Base-by-base conservation (phyloP, 2,888 invertebrate genomes). In the Geophilus truncorum region DNA sequence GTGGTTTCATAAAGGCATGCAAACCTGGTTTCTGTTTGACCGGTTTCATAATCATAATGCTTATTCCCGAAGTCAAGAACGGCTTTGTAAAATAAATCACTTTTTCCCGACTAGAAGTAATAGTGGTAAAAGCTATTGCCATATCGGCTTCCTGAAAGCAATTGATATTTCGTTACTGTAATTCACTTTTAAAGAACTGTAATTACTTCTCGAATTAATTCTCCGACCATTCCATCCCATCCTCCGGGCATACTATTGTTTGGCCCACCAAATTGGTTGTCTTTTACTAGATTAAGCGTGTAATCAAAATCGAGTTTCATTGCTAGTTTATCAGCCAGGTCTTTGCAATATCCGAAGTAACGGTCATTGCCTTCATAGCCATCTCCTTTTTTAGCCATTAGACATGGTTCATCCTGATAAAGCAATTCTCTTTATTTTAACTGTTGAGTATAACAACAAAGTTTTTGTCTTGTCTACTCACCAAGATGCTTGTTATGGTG, bases 61-160 rank as follows among this genome's bases (percentile, higher is more conserved):
- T 96, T 86, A 96, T 96, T 81, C 97, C 97, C 82, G 98, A 91
- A 21, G 96, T 94, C 93, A 98, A 95, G 89, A 97, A 98, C 5
- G 98, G 97, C 88, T 98, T 98, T 85, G 94, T 97, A 88, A 98
- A 98, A 88, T 98, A 98, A 84, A 99, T 95, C 83, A 96, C 95
- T 83, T 93, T 90, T 88, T 98, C 97, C 75, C 98, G 90, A 86
- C 94, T 96, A n/a, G 94, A 92, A 34, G 96, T 97, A 85, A 98
- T 95, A 40, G 97, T 97, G 89, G 99, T 91, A 40, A 97, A 94
- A 32, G 97, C 97, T 82, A 99, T 93, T 0, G 97, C 96, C 85
- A 98, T 91, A 87, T 98, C 97, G 28, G 97, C 97, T 89, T 96
- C 95, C 97, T 97, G 28, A 57, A 57, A 57, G 45, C 3, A 45